Base-by-base conservation (phyloP, 1,140 invertebrate genomes). In the Micrasema minimum region DNA sequence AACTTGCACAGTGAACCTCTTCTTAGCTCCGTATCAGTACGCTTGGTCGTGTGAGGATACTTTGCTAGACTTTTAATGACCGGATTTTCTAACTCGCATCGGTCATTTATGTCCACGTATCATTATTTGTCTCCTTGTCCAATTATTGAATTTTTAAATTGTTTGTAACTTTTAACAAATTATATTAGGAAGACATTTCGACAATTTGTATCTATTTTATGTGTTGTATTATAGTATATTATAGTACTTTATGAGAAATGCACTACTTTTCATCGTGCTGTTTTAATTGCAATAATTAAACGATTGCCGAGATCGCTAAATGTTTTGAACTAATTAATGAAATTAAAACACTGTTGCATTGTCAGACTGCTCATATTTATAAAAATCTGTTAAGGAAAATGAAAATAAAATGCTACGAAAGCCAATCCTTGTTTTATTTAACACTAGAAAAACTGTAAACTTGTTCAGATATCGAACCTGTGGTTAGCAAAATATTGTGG, bases 321-420 rank as follows among this genome's bases (percentile, higher is more conserved):
- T 72, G 66, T 72, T 75, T 75, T 72, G 74, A 75, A n/a, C n/a
- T 70, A 64, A 70, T 75, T 71, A 71, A 75, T 71, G 37, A 72
- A 75, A 75, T 75, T 75, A n/a, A 72, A 75, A 75, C 74, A 75
- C 74, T 72, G 86, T 86, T 26, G 83, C 85, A 57, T 87, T 87
- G 78, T 88, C 87, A 50, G n/a, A 88, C 85, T 55, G n/a, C 86
- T 86, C 74, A 89, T 83, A 79, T 91, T 90, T 81, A 82, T 82
- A 76, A 81, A 79, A 83, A n/a, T n/a, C 80, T 76, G 80, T 80
- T 77, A 75, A 75, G 74, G 70, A 72, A 74, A 75, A 75, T 71
- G 69, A 41, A 69, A 75, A 72, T 75, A 75, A 75, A 75, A 66
- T 70, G 74, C 74, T 75, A 61, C 51, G 53, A 75, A 75, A 64